Percentiles rank a stretch among this genome's conserved stretches.
phyloP scores from a whole-genome alignment of 2,113 vertebrate species.

The Macquaria ambigua region DNA sequence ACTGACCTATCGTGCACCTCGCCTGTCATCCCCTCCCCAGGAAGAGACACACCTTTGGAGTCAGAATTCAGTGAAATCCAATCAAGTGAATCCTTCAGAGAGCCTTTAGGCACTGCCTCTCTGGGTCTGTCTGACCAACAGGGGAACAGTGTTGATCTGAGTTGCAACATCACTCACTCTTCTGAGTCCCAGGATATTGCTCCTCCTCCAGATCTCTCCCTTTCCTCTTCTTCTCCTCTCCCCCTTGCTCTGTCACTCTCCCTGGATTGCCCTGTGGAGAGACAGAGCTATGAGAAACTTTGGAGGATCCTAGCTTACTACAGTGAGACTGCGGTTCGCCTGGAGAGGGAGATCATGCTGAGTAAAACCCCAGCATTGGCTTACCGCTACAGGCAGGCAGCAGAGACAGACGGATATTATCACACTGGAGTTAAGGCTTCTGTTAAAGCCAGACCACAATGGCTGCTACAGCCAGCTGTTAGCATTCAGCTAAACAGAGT shows the following conservation, averaged over 20 bases:
- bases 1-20: conserved; percentile 83
- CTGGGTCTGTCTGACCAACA: conserved; percentile 92
- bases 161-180: conserved; percentile 73
- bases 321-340: conserved; percentile 90
- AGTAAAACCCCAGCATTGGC: conserved; percentile 81
- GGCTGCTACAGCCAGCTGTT: conserved; percentile 90
- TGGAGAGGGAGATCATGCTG: conserved; percentile 87
- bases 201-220: conserved; percentile 69
- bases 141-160: conserved; percentile 87
- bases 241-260: conserved; percentile 84
- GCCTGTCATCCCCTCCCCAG: conserved; percentile 84
- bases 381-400: conserved; percentile 88
- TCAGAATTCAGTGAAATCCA: conserved; percentile 68
- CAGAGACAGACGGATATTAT: conserved; percentile 88
- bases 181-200: conserved; percentile 59
- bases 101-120: conserved; percentile 84
- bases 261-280: conserved; percentile 88
- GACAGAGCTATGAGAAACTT: conserved; percentile 88
- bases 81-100: conserved; percentile 74
- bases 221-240: conserved; percentile 65
- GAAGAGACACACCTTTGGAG: conserved; percentile 74
- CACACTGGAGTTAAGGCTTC: conserved; percentile 91
- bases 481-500: conserved; percentile 90
- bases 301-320: conserved; percentile 97
- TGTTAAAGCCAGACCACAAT: conserved; percentile 85